Evolutionary conservation across 1,140 invertebrate genomes (phyloP), one percentile per base, ranked within the genome.

Genomic region (Asbolus verrucosus): DNA sequence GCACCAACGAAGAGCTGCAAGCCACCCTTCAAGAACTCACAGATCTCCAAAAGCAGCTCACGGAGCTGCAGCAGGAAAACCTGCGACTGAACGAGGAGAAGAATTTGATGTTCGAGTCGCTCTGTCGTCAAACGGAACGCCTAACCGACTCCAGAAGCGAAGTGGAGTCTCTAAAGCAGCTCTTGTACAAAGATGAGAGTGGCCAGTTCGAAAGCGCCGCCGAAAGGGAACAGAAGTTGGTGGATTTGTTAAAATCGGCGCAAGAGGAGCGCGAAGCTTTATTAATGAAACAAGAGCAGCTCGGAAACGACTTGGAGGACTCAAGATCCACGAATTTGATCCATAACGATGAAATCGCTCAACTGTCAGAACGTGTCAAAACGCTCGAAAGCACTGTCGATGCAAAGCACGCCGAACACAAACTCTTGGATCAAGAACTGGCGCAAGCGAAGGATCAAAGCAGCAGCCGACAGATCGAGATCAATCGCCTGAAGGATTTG

Each of bases 1-100:
- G 91, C 50, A 97, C 95, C n/a, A 96, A 94, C 79, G 95, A 98
- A 83, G 96, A 98, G 82, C 84, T 98, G 0, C 95, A 97, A 83
- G 96, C 95, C 0, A 97, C 95, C 0, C 84, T 97, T 36, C 95
- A 96, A 75, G 95, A 97, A 82, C 83, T 97, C 61, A 91, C 93
- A 27, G 95, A 97, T 81, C 83, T 97, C 24, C 94, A 93, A 81
- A 87, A 90, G 16, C 93, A 95, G 81, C 84, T 97, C 59, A 89
- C 88, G 5, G 94, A 96, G 77, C 85, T 96, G 1, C 94, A 95
- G 79, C 86, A 90, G 1, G 94, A 96, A 78, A 96, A 96, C 81
- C 92, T 95, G 75, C 86, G 91, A 67, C 84, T 97, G 11, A 85
- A 88, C 24, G 93, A 96, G 74, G 95, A 97, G 82, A 96, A 96